Percentiles rank a stretch among this genome's conserved stretches.
These are phyloP conservation scores for Macrotrachela quadricornifera DNA, from an alignment of 1,140 invertebrate species.

Conservation along the genomic window DNA sequence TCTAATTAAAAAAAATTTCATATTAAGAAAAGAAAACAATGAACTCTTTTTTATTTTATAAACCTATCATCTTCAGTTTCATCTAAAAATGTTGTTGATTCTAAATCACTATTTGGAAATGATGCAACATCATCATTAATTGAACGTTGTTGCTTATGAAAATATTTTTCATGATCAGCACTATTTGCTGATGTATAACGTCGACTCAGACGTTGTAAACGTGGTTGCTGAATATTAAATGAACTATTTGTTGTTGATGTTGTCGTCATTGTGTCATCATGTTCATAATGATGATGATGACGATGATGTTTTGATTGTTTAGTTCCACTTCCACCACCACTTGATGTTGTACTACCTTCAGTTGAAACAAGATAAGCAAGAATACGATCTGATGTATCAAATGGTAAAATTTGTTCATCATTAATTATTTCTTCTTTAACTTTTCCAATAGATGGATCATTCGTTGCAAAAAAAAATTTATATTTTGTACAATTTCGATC, in stretches of 20 bases:
- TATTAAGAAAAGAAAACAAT: too few relatives aligned
- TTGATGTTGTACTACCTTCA: neutral
- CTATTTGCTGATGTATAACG: slow-evolving; percentile 7
- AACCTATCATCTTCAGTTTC: slow-evolving; percentile 49
- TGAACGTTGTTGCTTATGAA: too few relatives aligned
- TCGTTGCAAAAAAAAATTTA: slow-evolving; percentile 88
- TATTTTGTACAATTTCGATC: slow-evolving; percentile 54
- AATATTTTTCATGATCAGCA: too few relatives aligned
- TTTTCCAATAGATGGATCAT: slow-evolving; percentile 95
- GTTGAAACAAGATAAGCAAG: slow-evolving; percentile 59
- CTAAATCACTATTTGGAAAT: slow-evolving; percentile 72
- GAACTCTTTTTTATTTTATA: too few relatives aligned
- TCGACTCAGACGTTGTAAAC: slow-evolving; percentile 40
- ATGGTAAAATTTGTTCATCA: slow-evolving; percentile 70
- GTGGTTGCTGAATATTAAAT: neutral
- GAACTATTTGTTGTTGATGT: neutral
- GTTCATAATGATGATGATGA: neutral
- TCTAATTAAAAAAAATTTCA: too few relatives aligned
- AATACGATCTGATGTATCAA: slow-evolving; percentile 79
- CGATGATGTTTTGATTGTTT: neutral
- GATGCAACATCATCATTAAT: slow-evolving; percentile 41
- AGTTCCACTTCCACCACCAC: too few relatives aligned
- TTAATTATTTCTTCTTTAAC: slow-evolving; percentile 95
- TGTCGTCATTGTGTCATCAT: neutral
- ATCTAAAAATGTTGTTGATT: slow-evolving; percentile 78